Evolutionary conservation across 2,888 invertebrate species (phyloP), one percentile per base, ranked within the genome.

Genomic region (Flabesymbios commensalis): DNA sequence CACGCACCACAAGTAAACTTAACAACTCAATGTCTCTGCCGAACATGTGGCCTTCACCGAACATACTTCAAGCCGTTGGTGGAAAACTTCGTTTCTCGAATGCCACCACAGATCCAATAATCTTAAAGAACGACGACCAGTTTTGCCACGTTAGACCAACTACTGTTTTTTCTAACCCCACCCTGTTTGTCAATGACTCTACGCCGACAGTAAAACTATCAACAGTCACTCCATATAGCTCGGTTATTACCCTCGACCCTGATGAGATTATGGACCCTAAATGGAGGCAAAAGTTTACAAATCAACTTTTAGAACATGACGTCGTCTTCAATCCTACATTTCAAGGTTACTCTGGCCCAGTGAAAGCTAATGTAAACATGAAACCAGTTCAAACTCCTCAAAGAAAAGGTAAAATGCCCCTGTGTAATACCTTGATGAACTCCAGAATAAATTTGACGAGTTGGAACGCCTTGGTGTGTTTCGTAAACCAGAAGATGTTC

Each of bases 391-490:
- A 36, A 36, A 10, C 39, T 36, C 57, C 57, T 36, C 59, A 62
- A 59, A 41, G 48, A 5, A 62, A 62, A 54, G 63, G 63, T 10
- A 45, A 54, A 10, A 32, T 62, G 5, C 63, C 59, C n/a, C 53
- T 45, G 41, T 62, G 61, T 31, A 57, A 33, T 41, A 53, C 10
- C 41, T 61, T 22, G 48, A 31, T n/a, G 58, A 61, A 31, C 52
- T 63, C 3, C 61, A 61, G 41, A 42, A 61, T 14, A 49, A 61
- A 19, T 41, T 49, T 28, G 52, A 60, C 36, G 58, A 61, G 2
- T 28, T 61, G 29, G 58, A 61, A 26, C 3, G 14, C 4, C 14
- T 28, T 5, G 42, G 52, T 7, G 43, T 60, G 4, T 45, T 60
- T 26, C 3, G n/a, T 22, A 29, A 32, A 10, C 61, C 61, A 31